A percentile compares a stretch with the other conserved stretches of the same genome.
These are phyloP conservation scores for Sebastes matsubarae DNA, from an alignment of 2,797 vertebrate species.

Conservation along the genomic window DNA sequence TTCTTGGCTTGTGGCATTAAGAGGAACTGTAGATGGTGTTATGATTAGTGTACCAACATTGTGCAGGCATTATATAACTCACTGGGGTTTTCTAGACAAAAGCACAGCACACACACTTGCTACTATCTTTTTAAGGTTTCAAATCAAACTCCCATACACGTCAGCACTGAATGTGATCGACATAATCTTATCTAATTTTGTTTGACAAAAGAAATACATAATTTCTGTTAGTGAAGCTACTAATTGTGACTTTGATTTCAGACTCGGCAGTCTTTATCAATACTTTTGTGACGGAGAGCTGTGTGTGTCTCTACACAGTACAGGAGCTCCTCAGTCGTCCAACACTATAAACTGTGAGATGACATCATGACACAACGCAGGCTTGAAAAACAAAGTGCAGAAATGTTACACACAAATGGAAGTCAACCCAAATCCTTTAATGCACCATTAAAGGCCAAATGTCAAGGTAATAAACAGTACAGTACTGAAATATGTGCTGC, in stretches of 20 bases:
- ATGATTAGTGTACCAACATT: neutral
- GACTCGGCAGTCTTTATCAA: neutral
- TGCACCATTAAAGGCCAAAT: neutral
- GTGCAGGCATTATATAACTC: neutral
- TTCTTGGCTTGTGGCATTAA: neutral
- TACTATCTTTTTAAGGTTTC: neutral
- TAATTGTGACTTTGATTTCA: neutral
- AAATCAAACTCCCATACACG: neutral
- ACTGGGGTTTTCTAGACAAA: neutral
- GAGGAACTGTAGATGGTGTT: neutral
- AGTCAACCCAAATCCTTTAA: neutral
- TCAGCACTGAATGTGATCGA: neutral
- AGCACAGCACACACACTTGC: neutral
- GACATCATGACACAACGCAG: constrained; percentile 10
- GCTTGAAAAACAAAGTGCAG: neutral
- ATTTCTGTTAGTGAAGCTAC: neutral
- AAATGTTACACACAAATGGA: neutral
- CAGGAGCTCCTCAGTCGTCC: neutral
- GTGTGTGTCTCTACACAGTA: neutral
- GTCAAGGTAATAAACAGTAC: neutral
- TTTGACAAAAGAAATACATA: neutral
- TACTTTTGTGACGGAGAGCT: neutral
- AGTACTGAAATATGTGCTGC: neutral
- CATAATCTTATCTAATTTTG: neutral
- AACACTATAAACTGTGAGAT: neutral